Base-by-base conservation (phyloP, 2,113 vertebrate species). In the Pachycephala philippinensis region DNA sequence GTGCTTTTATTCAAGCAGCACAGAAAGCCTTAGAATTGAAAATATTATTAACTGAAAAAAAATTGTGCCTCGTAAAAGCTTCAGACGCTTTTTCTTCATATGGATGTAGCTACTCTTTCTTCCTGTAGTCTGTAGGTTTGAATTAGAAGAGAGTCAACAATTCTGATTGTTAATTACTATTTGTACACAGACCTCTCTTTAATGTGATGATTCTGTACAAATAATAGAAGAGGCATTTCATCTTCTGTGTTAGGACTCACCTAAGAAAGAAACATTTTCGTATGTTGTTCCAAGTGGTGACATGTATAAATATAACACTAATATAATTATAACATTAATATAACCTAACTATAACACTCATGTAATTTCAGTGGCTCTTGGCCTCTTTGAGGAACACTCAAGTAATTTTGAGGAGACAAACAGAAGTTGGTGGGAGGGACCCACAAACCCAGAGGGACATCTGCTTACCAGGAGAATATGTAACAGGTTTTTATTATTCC, bases 11-110 rank as follows among this genome's bases (percentile, higher is more conserved):
- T 93, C 42, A 85, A 93, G 79, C 15, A 65, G 9, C 33, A 56
- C 11, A 74, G 24, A 85, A 96, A 88, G 5, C 19, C 10, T 35
- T 94, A 75, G 42, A 90, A 87, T 47, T 82, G 50, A 59, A 95
- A 92, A 75, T 69, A 78, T 30, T 85, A 94, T 44, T 90, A 96
- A 90, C 22, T 69, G 45, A n/a, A 61, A 84, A 52, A 59, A 72
- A 47, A n/a, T 35, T 26, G 16, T 31, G 7, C 15, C 9, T 31
- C 11, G 1, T 53, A 49, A 84, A 84, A 79, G 1, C 13, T 71
- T 72, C 20, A 82, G 61, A 44, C 1, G 10, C 7, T 56, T 84
- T 18, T 4, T 87, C 52, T 83, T 59, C 21, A 21, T 50, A 42
- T 5, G 7, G 7, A 21, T 66, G 15, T 17, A 81, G 10, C 7